A percentile compares a stretch with the other conserved stretches of the same genome.
Conservation (phyloP, 2,113 vertebrate genomes). For the Tretioscincus oriximinensis region DNA sequence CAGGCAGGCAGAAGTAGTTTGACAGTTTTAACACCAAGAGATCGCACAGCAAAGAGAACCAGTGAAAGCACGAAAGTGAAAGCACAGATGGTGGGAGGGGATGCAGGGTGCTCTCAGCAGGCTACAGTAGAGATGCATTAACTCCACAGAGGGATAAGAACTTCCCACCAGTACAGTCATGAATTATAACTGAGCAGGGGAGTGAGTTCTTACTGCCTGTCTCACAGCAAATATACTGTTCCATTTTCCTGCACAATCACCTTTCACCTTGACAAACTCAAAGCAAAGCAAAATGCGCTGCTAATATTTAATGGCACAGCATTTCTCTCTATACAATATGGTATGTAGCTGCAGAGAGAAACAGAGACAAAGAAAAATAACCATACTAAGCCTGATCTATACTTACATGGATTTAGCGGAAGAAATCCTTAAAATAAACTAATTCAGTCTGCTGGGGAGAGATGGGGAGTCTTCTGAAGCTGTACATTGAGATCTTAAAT, state of each 20-base stretch:
- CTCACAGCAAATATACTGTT: conserved; percentile 74
- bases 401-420: conserved; percentile 39
- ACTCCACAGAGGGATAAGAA: conserved; percentile 79
- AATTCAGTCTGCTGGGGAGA: conserved; percentile 35
- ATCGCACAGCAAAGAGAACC: conserved; percentile 55
- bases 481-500: neutral
- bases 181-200: conserved; percentile 82
- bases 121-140: conserved; percentile 80
- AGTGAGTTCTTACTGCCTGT: conserved; percentile 72
- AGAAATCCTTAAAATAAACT: conserved; percentile 47
- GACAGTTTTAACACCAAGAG: conserved; percentile 65
- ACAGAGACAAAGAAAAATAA: neutral
- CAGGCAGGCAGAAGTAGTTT: conserved; percentile 50
- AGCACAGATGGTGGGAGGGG: conserved; percentile 77
- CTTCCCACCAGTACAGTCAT: conserved; percentile 77
- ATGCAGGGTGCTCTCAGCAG: conserved; percentile 79
- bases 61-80: conserved; percentile 52
- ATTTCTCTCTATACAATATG: conserved; percentile 49
- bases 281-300: conserved; percentile 65
- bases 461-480: conserved; percentile 1
- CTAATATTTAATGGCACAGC: conserved; percentile 67
- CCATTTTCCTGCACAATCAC: conserved; percentile 74
- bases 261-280: conserved; percentile 75
- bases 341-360: conserved; percentile 17
- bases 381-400: conserved; percentile 40